Conservation (phyloP, 2,113 vertebrate genomes). For the Coracopsis vasa region DNA sequence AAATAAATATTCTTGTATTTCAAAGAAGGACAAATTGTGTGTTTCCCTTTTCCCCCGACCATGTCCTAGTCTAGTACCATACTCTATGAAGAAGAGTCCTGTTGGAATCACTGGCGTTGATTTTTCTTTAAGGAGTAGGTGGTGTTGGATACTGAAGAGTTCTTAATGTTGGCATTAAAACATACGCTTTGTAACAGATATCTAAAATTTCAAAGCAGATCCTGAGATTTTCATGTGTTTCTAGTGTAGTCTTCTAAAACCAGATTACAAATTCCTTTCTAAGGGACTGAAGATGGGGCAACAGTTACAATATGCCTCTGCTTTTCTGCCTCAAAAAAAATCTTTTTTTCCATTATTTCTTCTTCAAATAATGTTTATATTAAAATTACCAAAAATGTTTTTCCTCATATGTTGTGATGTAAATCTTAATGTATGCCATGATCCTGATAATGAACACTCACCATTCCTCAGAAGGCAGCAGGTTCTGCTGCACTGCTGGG, state of each 20-base stretch:
- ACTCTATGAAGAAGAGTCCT: neutral
- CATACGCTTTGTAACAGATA: neutral
- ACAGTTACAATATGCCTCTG: neutral
- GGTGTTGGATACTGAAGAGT: neutral
- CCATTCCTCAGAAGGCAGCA: slow-evolving; percentile 84
- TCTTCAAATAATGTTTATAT: neutral
- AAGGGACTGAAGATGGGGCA: neutral
- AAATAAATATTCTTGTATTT: neutral
- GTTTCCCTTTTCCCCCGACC: neutral
- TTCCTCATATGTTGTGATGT: neutral
- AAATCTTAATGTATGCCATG: neutral
- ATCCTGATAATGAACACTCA: slow-evolving; percentile 15
- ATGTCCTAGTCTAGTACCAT: neutral
- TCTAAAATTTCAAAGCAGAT: neutral
- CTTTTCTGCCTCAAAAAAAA: neutral
- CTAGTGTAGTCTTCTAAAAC: neutral
- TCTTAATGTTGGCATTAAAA: neutral
- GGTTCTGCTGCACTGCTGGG: slow-evolving; percentile 83
- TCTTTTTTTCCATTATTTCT: neutral
- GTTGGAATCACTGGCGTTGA: neutral
- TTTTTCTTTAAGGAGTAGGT: neutral
- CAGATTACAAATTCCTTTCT: neutral
- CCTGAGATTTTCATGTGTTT: neutral
- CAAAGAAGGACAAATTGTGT: neutral
- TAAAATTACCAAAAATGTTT: neutral